phyloP scores from a whole-genome alignment of 2,113 vertebrate species.

The Blennius ocellaris region DNA sequence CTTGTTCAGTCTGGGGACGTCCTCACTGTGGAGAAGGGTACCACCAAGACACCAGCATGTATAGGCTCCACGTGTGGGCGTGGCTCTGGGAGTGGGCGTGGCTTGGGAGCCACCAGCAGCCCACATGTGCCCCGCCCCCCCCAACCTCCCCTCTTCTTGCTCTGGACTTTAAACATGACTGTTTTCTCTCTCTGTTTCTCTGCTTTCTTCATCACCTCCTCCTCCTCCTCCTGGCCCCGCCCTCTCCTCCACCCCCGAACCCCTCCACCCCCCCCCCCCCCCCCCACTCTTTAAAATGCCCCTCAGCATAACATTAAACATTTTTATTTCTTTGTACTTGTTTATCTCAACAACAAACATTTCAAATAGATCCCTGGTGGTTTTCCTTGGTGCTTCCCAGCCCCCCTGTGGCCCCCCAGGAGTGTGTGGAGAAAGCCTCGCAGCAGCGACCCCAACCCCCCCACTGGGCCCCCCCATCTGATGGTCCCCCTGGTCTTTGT shows the following conservation, averaged over 20 bases:
- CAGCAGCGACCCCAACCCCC: too few species aligned
- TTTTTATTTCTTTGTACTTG: neutral
- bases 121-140: neutral
- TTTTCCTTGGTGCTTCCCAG: too few species aligned
- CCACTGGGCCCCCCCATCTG: too few species aligned
- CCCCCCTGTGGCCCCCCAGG: too few species aligned
- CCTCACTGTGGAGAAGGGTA: conserved; percentile 50
- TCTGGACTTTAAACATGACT: conserved; percentile 39
- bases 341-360: neutral
- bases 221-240: neutral
- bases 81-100: conserved; percentile 50
- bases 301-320: too few species aligned
- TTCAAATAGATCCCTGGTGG: too few species aligned
- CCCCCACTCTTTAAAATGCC: neutral
- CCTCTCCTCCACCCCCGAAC: neutral
- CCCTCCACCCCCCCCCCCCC: neutral
- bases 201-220: conserved; percentile 24
- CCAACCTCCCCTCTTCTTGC: conserved; percentile 13
- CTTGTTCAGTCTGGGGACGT: conserved; percentile 58
- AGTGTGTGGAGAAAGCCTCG: too few species aligned
- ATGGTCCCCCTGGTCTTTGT: too few species aligned
- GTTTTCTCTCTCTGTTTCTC: neutral
- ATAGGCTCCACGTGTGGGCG: conserved; percentile 61
- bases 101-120: neutral
- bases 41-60: conserved; percentile 29